Evolutionary conservation across 2,888 invertebrate genomes (phyloP), one percentile per base, ranked within the genome.

Genomic region (Hymenopus coronatus): DNA sequence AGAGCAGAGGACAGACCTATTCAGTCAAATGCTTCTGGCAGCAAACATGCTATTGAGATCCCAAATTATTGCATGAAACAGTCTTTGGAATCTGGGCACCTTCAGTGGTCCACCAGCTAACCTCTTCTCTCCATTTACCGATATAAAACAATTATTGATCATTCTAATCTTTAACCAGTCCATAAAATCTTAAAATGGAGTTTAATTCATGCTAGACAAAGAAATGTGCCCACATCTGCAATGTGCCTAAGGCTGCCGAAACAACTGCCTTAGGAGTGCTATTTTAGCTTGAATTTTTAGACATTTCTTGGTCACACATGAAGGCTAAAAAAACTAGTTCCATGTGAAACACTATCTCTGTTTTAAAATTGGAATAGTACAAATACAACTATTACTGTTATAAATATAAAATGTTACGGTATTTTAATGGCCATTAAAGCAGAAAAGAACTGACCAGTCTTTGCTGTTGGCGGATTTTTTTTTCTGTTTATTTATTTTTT

Each of bases 371-470:
- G 87, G 82, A 87, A 87, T 82, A 87, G 87, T 87, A 87, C 82
- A 87, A 87, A 87, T 87, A 87, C 82, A 87, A 87, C 87, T 87
- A 87, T 87, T 87, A 87, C 87, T 82, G 87, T 28, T 87, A 87
- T 82, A 87, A 87, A 87, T 87, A 87, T 87, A 87, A 87, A 87
- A 87, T 82, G 82, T 87, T 82, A 82, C 70, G 87, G 87, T 82
- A 87, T 87, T 89, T 89, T 85, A 84, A 90, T 90, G 89, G 90
- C 90, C 90, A 89, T 90, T 89, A 89, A 90, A 90, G 90, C 89
- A 89, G 89, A 90, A 89, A 89, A 89, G 83, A 90, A 90, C 83
- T 89, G 90, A 90, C 90, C 90, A 89, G 88, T 90, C 90, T 90
- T 90, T 90, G 90, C 90, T 90, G 90, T 90, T 90, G 90, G 90